Evolutionary conservation across 2,797 vertebrate species (phyloP).

Genomic region (Tenualosa thibaudeaui): DNA sequence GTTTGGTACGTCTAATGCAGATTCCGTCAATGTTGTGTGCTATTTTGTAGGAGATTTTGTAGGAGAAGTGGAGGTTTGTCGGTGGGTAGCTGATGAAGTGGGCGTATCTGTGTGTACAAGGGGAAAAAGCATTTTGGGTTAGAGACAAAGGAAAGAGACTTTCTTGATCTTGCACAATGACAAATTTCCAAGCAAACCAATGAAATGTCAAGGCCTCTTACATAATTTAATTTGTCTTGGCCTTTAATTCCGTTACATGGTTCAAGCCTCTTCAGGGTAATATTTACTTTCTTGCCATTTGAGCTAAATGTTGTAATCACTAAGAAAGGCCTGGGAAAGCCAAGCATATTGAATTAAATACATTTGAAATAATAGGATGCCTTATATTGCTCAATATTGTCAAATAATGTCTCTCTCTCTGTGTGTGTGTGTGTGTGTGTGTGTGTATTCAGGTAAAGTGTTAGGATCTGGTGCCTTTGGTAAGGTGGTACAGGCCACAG

Average conservation of each 20-base stretch:
- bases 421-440: slow-evolving; percentile 22
- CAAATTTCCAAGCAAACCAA: slow-evolving; percentile 20
- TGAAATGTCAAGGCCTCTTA: background rate
- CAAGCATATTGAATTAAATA: background rate
- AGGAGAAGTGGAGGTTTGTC: background rate
- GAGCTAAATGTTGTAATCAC: background rate
- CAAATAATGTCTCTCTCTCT: background rate
- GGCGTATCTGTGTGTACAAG: background rate
- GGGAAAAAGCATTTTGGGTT: background rate
- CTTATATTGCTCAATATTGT: background rate
- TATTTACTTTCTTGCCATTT: background rate
- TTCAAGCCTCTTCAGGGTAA: slow-evolving; percentile 2
- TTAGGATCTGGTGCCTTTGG: slow-evolving; percentile 95
- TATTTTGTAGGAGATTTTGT: background rate
- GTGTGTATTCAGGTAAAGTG: slow-evolving; percentile 80
- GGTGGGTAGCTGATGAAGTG: background rate
- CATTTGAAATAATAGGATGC: background rate
- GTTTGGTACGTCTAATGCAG: slow-evolving; percentile 80
- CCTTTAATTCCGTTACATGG: background rate
- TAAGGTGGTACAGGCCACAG: slow-evolving; percentile 93
- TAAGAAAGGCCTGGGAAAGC: background rate
- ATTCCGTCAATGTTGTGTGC: too few relatives aligned
- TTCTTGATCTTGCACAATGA: background rate
- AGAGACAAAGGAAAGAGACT: background rate
- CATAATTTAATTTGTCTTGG: slow-evolving; percentile 9